These are phyloP conservation scores for Hypocryptadius cinnamomeus DNA, from an alignment of 2,113 vertebrate genomes.

Conservation along the genomic window DNA sequence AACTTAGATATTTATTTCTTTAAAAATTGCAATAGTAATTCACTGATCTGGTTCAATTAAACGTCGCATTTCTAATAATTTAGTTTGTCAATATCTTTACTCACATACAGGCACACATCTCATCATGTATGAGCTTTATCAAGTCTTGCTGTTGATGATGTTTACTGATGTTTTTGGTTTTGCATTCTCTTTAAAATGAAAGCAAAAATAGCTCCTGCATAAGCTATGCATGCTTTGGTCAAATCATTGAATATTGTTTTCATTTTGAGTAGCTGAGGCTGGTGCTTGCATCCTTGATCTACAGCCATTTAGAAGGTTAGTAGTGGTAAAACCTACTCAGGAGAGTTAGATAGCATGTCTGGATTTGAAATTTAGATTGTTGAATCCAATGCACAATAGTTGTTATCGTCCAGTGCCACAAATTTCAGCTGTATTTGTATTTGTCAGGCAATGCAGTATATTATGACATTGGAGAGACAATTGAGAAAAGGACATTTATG, in stretches of 20 bases:
- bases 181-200: neutral
- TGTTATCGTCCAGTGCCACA: neutral
- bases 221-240: neutral
- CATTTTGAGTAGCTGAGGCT: neutral
- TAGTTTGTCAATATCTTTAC: neutral
- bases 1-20: neutral
- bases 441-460: neutral
- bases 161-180: neutral
- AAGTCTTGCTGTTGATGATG: neutral
- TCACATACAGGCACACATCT: neutral
- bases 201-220: neutral
- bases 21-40: neutral
- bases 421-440: neutral
- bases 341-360: neutral
- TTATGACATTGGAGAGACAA: neutral
- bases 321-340: neutral
- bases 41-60: neutral
- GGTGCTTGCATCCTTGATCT: neutral
- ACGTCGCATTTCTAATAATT: neutral
- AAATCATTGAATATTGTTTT: neutral
- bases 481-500: neutral
- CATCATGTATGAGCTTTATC: neutral
- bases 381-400: neutral
- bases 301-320: neutral
- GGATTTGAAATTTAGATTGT: neutral